phyloP scores from a whole-genome alignment of 2,113 vertebrate genomes.

The Charina bottae region DNA sequence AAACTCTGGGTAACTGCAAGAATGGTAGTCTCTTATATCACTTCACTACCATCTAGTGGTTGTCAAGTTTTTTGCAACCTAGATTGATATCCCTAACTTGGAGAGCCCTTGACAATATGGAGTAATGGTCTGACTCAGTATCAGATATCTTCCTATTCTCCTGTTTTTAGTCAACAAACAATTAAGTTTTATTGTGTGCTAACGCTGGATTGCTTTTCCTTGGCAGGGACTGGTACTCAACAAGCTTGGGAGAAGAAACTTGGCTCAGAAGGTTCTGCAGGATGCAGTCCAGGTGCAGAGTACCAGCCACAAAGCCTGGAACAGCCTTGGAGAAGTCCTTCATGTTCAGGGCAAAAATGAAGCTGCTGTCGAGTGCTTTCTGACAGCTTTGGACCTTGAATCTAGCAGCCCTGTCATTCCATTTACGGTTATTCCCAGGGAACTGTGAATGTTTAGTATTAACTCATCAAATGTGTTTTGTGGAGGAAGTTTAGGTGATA shows the following conservation, averaged over 20 bases:
- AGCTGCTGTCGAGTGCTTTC: constrained; percentile 90
- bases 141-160: background rate
- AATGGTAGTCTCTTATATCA: background rate
- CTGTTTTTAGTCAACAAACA: background rate
- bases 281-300: constrained; percentile 88
- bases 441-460: constrained; percentile 77
- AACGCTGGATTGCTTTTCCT: constrained; percentile 41
- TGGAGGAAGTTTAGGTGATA: constrained; percentile 14
- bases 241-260: constrained; percentile 79
- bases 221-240: constrained; percentile 87
- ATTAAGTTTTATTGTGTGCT: constrained; percentile 32
- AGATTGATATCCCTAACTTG: background rate
- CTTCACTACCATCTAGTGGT: background rate
- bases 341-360: constrained; percentile 83
- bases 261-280: constrained; percentile 92
- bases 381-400: constrained; percentile 94
- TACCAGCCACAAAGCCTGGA: constrained; percentile 92
- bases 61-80: background rate
- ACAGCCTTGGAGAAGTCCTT: constrained; percentile 90
- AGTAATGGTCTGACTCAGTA: background rate
- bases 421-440: constrained; percentile 90
- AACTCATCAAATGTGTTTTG: background rate
- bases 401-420: constrained; percentile 91
- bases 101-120: background rate
- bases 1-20: background rate